Evolutionary conservation across 2,888 invertebrate species (phyloP).

Genomic region (Macaria notata): DNA sequence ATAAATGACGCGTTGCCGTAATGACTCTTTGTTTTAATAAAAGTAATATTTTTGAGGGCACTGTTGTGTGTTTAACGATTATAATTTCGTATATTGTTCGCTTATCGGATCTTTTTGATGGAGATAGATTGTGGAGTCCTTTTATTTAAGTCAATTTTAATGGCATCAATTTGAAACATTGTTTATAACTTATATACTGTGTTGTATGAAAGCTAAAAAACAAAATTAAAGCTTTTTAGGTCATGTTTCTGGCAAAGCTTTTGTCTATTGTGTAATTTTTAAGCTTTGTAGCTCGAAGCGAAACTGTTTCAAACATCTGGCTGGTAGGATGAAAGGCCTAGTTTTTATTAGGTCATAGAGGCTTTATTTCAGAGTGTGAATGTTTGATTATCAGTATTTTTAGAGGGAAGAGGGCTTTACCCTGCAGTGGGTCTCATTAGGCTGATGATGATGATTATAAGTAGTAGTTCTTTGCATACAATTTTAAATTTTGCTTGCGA

Average conservation of each 20-base stretch:
- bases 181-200: conserved; percentile 1
- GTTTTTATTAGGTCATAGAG: conserved; percentile 7
- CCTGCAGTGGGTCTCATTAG: no score
- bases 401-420: neutral
- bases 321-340: conserved; percentile 8
- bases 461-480: no score
- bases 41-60: conserved; percentile 38
- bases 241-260: conserved; percentile 1
- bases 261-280: conserved; percentile 16
- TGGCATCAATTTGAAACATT: conserved; percentile 9
- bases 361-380: neutral
- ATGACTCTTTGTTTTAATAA: conserved; percentile 58
- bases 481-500: no score
- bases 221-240: neutral
- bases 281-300: neutral
- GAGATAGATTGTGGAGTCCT: conserved; percentile 4
- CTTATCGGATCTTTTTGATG: conserved; percentile 13
- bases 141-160: conserved; percentile 28
- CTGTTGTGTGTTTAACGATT: conserved; percentile 29
- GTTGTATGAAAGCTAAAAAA: neutral
- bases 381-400: neutral
- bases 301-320: conserved; percentile 12
- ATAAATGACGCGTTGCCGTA: conserved; percentile 40
- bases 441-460: no score
- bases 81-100: conserved; percentile 31